These are phyloP conservation scores for Cotesia vestalis DNA, from an alignment of 1,140 invertebrate genomes.

Conservation along the genomic window DNA sequence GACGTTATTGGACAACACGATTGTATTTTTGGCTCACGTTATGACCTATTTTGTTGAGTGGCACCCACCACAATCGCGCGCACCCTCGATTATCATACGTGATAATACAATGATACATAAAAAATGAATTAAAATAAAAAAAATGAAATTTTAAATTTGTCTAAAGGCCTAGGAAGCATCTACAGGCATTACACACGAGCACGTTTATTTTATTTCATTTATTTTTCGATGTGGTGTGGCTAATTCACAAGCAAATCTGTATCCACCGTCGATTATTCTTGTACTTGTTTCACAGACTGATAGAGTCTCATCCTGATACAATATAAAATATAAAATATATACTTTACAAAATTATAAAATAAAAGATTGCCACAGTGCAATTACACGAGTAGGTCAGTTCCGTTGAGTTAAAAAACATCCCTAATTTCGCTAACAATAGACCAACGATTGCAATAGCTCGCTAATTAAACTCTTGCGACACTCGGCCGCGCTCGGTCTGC, in stretches of 20 bases:
- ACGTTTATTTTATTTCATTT: constrained; percentile 47
- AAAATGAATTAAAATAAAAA: constrained; percentile 38
- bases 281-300: constrained; percentile 9
- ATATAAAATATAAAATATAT: constrained; percentile 2
- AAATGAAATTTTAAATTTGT: constrained; percentile 26
- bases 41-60: constrained; percentile 58
- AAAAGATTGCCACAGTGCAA: constrained; percentile 31
- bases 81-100: constrained; percentile 44
- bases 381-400: constrained; percentile 37
- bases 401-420: constrained; percentile 34
- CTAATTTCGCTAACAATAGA: constrained; percentile 62
- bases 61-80: constrained; percentile 58
- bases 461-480: constrained; percentile 63
- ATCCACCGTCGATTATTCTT: constrained; percentile 35
- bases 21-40: constrained; percentile 60
- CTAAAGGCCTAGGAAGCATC: too few relatives aligned
- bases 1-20: constrained; percentile 44
- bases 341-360: neutral
- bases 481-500: constrained; percentile 29
- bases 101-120: constrained; percentile 35
- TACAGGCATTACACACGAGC: constrained; percentile 50
- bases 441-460: constrained; percentile 48
- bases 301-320: neutral
- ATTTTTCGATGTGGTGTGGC: constrained; percentile 64
- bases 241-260: constrained; percentile 49